These are phyloP conservation scores for Pygoscelis adeliae DNA, from an alignment of 2,113 vertebrate genomes.

Conservation along the genomic window DNA sequence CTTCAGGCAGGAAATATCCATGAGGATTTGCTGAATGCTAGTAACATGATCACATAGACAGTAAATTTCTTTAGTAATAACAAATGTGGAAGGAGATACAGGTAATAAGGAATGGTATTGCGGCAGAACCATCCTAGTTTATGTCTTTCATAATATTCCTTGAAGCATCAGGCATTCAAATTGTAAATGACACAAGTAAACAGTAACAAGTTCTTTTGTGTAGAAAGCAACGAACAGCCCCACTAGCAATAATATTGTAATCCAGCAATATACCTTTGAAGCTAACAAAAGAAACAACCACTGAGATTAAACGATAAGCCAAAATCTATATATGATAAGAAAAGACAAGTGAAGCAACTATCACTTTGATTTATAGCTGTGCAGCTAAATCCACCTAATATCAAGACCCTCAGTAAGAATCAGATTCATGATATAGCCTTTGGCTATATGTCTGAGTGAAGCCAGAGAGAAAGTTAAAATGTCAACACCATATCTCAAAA, in stretches of 20 bases:
- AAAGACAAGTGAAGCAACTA: neutral
- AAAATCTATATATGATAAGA: neutral
- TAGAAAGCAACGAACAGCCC: neutral
- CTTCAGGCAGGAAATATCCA: neutral
- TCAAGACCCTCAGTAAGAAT: neutral
- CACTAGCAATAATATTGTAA: neutral
- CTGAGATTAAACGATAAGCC: neutral
- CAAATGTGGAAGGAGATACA: neutral
- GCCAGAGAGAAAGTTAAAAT: neutral
- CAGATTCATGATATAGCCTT: neutral
- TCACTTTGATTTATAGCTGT: neutral
- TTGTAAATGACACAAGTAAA: neutral
- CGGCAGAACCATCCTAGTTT: neutral
- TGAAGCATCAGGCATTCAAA: neutral
- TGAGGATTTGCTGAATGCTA: neutral
- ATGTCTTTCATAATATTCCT: neutral
- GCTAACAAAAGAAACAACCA: neutral
- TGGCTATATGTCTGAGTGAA: neutral
- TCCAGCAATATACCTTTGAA: neutral
- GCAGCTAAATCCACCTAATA: neutral
- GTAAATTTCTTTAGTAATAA: neutral
- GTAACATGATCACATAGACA: neutral
- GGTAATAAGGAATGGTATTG: neutral
- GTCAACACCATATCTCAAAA: neutral
- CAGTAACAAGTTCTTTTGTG: neutral